These are phyloP conservation scores for Bubo scandiacus DNA, from an alignment of 2,113 vertebrate species.

Conservation along the genomic window DNA sequence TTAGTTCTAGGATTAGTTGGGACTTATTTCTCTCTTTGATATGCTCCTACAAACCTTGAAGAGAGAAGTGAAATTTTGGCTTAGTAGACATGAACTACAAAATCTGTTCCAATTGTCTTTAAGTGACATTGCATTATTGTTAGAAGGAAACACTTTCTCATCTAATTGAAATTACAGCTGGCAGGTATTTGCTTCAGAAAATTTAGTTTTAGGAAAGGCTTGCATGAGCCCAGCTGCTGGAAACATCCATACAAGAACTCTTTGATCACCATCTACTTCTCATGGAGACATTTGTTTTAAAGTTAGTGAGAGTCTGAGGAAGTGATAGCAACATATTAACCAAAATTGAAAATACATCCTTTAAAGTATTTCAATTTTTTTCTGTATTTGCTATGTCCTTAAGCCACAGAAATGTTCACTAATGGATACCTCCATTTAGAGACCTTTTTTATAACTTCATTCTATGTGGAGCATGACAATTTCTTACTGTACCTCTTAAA, in stretches of 20 bases:
- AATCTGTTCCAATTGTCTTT: neutral
- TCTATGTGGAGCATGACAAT: neutral
- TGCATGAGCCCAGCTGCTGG: neutral
- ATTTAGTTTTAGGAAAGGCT: neutral
- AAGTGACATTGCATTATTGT: neutral
- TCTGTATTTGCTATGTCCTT: neutral
- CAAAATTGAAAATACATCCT: neutral
- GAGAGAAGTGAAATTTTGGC: neutral
- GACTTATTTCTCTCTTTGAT: neutral
- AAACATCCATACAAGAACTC: neutral
- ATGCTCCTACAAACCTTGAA: neutral
- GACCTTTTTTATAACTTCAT: neutral
- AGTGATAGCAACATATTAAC: neutral
- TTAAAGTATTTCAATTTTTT: neutral
- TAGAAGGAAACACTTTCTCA: neutral
- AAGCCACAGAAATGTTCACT: neutral
- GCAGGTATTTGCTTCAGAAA: neutral
- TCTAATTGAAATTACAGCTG: neutral
- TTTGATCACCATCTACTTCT: neutral
- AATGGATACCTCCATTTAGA: neutral
- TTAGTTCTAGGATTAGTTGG: neutral
- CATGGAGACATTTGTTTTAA: neutral
- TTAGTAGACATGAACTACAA: neutral
- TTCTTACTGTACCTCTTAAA: neutral
- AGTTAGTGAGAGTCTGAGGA: neutral